Percentiles rank a stretch among this genome's conserved stretches.
Conservation (phyloP, 1,140 invertebrate species). For the Drosophila biarmipes region DNA sequence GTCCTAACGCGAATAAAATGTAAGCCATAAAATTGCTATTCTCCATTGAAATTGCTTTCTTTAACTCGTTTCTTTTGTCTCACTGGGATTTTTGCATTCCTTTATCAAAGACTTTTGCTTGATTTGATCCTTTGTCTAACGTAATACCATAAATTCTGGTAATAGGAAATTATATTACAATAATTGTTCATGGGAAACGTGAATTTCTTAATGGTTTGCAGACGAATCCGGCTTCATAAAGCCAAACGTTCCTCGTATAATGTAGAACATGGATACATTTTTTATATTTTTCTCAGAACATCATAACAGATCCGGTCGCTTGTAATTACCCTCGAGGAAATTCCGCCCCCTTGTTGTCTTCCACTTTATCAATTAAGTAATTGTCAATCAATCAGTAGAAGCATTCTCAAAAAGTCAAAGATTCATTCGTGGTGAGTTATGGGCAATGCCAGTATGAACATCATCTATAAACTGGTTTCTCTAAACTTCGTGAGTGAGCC, state of each 20-base stretch:
- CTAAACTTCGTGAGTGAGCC: slow-evolving; percentile 14
- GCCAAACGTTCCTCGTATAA: neutral
- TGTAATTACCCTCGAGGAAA: slow-evolving; percentile 19
- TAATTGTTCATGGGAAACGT: neutral
- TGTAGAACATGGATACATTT: neutral
- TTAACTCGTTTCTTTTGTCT: slow-evolving; percentile 38
- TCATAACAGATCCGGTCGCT: slow-evolving; percentile 5
- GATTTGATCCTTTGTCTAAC: slow-evolving; percentile 7
- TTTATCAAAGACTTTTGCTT: slow-evolving; percentile 27
- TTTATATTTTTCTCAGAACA: neutral
- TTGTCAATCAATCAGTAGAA: slow-evolving; percentile 39
- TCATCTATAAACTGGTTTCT: slow-evolving; percentile 29
- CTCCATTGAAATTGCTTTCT: slow-evolving; percentile 53
- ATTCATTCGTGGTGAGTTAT: slow-evolving; percentile 23
- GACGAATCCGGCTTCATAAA: neutral
- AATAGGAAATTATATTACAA: neutral
- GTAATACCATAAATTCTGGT: slow-evolving; percentile 1
- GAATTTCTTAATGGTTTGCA: neutral
- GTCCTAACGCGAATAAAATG: slow-evolving; percentile 42
- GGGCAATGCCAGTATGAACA: slow-evolving; percentile 25
- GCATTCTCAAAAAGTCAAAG: slow-evolving; percentile 39
- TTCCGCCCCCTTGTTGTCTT: neutral
- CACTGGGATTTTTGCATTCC: slow-evolving; percentile 26
- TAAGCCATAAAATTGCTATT: slow-evolving; percentile 60
- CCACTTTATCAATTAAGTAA: slow-evolving; percentile 28